phyloP scores from a whole-genome alignment of 2,113 vertebrate species.

The Poecile atricapillus region DNA sequence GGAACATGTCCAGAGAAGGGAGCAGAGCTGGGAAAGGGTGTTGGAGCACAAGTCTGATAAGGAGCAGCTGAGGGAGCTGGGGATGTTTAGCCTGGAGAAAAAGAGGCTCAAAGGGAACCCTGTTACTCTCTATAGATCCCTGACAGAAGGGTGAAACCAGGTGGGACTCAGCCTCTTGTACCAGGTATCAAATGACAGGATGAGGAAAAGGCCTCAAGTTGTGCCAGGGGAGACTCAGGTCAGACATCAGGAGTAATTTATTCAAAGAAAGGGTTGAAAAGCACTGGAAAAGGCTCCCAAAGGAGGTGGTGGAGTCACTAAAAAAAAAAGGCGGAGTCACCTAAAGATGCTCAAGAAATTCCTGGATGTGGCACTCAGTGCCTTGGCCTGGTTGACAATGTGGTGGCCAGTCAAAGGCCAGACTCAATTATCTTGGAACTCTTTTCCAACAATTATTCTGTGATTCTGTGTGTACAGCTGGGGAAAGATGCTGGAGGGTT shows the following conservation, averaged over 20 bases:
- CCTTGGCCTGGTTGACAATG: neutral
- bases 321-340: neutral
- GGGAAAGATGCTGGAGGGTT: neutral
- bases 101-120: neutral
- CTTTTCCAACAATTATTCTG: neutral
- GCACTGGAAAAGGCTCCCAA: neutral
- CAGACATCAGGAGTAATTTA: neutral
- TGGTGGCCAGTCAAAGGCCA: neutral
- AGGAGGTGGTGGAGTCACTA: neutral
- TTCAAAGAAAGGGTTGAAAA: neutral
- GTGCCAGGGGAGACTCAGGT: neutral
- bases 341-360: neutral
- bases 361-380: neutral
- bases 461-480: neutral
- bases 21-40: neutral
- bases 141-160: neutral
- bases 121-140: neutral
- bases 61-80: neutral
- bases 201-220: neutral
- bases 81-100: neutral
- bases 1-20: rapidly evolving
- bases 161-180: neutral
- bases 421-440: neutral
- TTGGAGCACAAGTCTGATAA: neutral
- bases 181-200: neutral